Conservation (phyloP, 2,113 vertebrate species). For the Ceyx margarethae region DNA sequence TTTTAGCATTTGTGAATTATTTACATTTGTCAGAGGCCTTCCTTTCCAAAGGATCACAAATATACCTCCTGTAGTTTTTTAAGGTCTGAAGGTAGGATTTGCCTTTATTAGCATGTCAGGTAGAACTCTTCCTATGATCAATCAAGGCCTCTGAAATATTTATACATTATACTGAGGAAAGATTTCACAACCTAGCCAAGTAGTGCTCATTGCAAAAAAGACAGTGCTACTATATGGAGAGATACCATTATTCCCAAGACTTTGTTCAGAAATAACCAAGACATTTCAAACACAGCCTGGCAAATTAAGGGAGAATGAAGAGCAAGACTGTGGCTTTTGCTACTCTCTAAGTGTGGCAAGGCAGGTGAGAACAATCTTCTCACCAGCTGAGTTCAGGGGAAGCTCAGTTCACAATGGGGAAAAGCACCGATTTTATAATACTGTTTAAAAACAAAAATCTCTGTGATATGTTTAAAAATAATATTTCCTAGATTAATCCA, state of each 20-base stretch:
- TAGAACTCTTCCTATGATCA: background rate
- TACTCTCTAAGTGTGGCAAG: background rate
- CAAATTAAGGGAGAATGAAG: background rate
- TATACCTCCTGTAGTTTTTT: background rate
- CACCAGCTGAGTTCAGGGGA: background rate
- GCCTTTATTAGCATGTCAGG: background rate
- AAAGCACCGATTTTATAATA: background rate
- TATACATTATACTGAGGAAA: background rate
- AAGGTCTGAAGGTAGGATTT: background rate
- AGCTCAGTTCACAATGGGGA: fast-evolving
- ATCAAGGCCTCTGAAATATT: background rate
- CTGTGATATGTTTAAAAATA: background rate
- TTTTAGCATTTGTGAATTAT: conserved; percentile 37
- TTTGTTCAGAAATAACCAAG: background rate
- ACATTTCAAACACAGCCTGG: background rate
- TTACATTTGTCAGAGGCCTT: conserved; percentile 13
- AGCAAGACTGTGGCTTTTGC: background rate
- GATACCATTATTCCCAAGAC: background rate
- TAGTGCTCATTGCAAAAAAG: background rate
- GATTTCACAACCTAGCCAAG: background rate
- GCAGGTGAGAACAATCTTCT: background rate
- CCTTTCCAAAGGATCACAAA: background rate
- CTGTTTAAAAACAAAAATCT: background rate
- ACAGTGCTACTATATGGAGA: background rate
- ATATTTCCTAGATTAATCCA: background rate